A percentile compares a stretch with the other conserved stretches of the same genome.
Evolutionary conservation across 2,888 invertebrate species (phyloP).

Genomic region (Petrophora chlorosata): DNA sequence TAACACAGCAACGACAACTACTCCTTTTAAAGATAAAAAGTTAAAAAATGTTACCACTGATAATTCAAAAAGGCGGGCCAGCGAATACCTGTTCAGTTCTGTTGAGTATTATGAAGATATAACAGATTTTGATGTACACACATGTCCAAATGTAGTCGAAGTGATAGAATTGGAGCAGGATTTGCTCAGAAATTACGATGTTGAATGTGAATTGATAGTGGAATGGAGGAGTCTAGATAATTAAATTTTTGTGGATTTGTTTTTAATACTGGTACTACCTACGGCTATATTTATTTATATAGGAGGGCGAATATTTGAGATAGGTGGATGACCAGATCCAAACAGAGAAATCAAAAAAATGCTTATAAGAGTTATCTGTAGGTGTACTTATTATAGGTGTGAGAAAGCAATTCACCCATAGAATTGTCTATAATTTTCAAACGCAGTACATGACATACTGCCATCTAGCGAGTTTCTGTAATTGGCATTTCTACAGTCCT

Average conservation of each 20-base stretch:
- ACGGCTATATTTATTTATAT: too few species aligned
- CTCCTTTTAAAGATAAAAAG: conserved; percentile 24
- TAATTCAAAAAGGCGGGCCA: conserved; percentile 41
- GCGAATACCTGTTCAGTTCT: conserved; percentile 67
- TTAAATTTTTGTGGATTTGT: too few species aligned
- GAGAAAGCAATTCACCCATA: too few species aligned
- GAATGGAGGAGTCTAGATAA: conserved; percentile 60
- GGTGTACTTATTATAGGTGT: too few species aligned
- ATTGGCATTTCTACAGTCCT: neutral
- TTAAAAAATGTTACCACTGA: too few species aligned
- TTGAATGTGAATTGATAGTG: conserved; percentile 58
- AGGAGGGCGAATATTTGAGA: too few species aligned
- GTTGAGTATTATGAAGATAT: conserved; percentile 68
- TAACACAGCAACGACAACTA: conserved; percentile 30
- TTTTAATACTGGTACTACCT: too few species aligned
- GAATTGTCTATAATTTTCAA: too few species aligned
- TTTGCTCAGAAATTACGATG: conserved; percentile 57
- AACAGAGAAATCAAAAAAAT: too few species aligned
- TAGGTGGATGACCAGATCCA: too few species aligned
- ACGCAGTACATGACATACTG: neutral
- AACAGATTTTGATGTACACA: conserved; percentile 41
- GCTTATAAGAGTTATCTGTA: too few species aligned
- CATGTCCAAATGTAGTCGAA: conserved; percentile 57
- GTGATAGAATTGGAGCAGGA: conserved; percentile 56
- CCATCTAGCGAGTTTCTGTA: conserved; percentile 18